Base-by-base conservation (phyloP, 2,113 vertebrate genomes). In the Sinocyclocheilus rhinocerous region DNA sequence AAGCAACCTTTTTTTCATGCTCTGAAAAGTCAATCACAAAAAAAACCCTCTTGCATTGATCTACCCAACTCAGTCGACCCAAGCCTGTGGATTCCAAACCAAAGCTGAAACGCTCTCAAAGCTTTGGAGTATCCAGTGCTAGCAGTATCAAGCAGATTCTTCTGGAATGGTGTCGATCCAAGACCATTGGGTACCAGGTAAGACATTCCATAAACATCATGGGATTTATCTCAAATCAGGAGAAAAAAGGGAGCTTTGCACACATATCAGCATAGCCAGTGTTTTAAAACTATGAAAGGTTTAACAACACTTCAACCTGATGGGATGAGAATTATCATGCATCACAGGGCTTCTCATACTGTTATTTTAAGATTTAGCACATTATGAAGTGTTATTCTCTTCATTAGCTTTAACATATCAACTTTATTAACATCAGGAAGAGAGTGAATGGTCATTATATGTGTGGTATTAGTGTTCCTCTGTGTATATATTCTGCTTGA, bases 111-210 rank as follows among this genome's bases (percentile, higher is more conserved):
- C 95, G 98, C 0, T 99, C 98, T 0, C 98, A 99, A 93, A 99
- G 98, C 91, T 99, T 99, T 15, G 98, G 95, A 0, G 97, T 99
- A 42, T 96, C 97, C 88, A 99, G 96, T 0, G 98, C 98, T 83
- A 98, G 97, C 95, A 98, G 97, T 94, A 99, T 99, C 92, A 99
- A 99, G 88, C 97, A 99, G 93, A 97, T 98, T 86, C 96, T 99
- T 20, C 94, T 99, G 0, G 98, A 99, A 45, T 99, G 98, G 98
- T 99, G 98, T 88, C 97, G 98, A 18, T 98, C 96, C 85, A 99
- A 99, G 94, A 99, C 98, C 45, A 90, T 97, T 2, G 97, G 98
- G 90, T 99, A 99, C 93, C 95, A 99, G 96, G 98, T 99, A 84
- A 90, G 69, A 76, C n/a, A 67, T 72, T 11, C 45, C 39, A 42